Percentiles rank a stretch among this genome's conserved stretches.
Evolutionary conservation across 2,888 invertebrate genomes (phyloP).

Genomic region (Ernsta delagoae): DNA sequence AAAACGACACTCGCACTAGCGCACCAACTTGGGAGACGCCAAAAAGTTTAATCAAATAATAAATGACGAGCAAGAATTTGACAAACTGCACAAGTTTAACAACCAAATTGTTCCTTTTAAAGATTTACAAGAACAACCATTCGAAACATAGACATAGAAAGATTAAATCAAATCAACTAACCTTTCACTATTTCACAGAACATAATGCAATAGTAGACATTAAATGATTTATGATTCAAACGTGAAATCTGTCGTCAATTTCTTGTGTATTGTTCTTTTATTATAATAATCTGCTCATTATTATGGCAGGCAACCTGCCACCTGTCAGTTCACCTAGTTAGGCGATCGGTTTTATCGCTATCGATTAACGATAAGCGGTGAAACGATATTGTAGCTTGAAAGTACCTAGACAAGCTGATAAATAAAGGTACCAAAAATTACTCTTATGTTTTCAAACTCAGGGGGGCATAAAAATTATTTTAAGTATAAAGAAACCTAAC

Average conservation of each 20-base stretch:
- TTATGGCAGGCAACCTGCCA: conserved; percentile 33
- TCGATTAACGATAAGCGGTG: conserved; percentile 12
- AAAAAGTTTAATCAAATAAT: too few relatives aligned
- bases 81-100: background rate
- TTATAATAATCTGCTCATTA: conserved; percentile 29
- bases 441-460: too few relatives aligned
- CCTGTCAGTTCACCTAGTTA: conserved; percentile 35
- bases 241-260: conserved; percentile 29
- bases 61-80: background rate
- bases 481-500: too few relatives aligned
- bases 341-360: conserved; percentile 9
- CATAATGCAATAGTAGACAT: conserved; percentile 16
- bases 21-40: too few relatives aligned
- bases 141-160: background rate
- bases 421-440: too few relatives aligned
- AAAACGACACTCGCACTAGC: too few relatives aligned
- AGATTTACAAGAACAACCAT: background rate
- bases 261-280: conserved; percentile 18
- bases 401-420: background rate
- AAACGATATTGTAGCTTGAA: background rate
- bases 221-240: conserved; percentile 28
- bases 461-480: too few relatives aligned
- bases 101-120: background rate
- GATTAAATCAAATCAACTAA: conserved; percentile 6
- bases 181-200: conserved; percentile 36